phyloP scores from a whole-genome alignment of 2,797 vertebrate genomes.

The Amblyopsis hoosieri region DNA sequence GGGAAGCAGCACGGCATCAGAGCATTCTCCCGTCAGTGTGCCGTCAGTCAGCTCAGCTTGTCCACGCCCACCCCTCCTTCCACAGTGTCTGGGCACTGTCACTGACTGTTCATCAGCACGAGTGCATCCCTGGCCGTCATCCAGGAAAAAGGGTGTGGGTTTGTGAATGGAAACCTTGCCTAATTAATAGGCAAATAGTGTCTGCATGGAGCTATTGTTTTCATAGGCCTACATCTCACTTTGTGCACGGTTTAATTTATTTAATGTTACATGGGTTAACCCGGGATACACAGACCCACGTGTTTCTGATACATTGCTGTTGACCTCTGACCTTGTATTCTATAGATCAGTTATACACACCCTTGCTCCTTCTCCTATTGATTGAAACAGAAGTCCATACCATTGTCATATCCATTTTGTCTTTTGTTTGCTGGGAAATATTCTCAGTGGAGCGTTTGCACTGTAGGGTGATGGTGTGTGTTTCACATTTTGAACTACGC shows the following conservation, averaged over 20 bases:
- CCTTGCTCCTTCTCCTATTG: constrained; percentile 3
- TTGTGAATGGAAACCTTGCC: constrained; percentile 38
- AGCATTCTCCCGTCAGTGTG: constrained; percentile 21
- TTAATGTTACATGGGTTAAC: constrained; percentile 33
- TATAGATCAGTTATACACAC: neutral
- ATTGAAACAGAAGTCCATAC: neutral
- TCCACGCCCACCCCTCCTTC: constrained; percentile 7
- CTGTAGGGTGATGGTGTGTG: constrained; percentile 11
- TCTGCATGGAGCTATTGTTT: constrained; percentile 25
- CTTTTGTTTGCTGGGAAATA: neutral
- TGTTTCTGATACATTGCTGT: constrained; percentile 6
- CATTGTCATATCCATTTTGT: neutral
- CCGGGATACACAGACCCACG: neutral
- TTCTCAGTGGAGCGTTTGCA: constrained; percentile 11
- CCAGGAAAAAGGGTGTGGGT: constrained; percentile 49
- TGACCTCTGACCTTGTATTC: constrained; percentile 37
- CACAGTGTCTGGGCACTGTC: constrained; percentile 44
- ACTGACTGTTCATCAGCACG: constrained; percentile 65
- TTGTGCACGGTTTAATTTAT: constrained; percentile 40
- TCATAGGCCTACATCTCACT: constrained; percentile 11
- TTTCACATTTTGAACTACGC: constrained; percentile 9
- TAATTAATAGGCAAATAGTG: constrained; percentile 73
- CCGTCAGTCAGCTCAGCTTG: constrained; percentile 32
- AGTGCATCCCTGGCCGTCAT: constrained; percentile 62
- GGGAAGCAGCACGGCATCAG: constrained; percentile 18